Conservation (phyloP, 2,888 invertebrate genomes). For the Molorchus minor region DNA sequence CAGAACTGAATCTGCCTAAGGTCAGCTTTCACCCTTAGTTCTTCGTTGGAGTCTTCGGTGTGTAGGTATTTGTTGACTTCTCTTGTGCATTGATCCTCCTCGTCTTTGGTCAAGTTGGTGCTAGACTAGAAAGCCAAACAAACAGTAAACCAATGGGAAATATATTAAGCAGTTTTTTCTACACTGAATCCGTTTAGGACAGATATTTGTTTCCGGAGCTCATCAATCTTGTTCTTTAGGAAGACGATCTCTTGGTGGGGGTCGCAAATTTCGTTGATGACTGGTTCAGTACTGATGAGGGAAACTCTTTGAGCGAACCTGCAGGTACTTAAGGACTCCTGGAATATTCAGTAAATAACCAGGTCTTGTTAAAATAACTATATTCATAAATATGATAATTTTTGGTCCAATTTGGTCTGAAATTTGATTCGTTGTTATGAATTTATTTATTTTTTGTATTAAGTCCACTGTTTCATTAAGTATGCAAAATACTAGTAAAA, state of each 20-base stretch:
- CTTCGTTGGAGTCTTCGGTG: conserved; percentile 35
- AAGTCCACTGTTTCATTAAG: too few species aligned
- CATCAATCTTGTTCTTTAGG: conserved; percentile 60
- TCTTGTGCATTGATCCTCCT: conserved; percentile 43
- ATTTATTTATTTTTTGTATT: too few species aligned
- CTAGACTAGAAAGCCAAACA: conserved; percentile 7
- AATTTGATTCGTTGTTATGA: too few species aligned
- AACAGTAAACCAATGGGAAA: neutral
- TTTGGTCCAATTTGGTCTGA: too few species aligned
- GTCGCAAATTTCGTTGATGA: conserved; percentile 60
- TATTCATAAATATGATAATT: too few species aligned
- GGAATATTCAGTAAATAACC: conserved; percentile 17
- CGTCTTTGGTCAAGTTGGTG: conserved; percentile 11
- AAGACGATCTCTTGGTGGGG: conserved; percentile 61
- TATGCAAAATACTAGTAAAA: too few species aligned
- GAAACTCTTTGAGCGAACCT: conserved; percentile 67
- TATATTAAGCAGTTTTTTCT: neutral
- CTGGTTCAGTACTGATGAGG: conserved; percentile 62
- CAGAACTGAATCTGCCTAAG: conserved; percentile 56
- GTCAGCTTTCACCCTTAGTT: conserved; percentile 51
- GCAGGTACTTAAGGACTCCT: conserved; percentile 68
- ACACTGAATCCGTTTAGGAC: conserved; percentile 25
- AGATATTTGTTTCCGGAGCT: conserved; percentile 46
- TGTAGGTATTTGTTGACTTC: conserved; percentile 48
- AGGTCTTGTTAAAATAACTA: too few species aligned